phyloP scores from a whole-genome alignment of 2,113 vertebrate species.

The Vicugna pacos region DNA sequence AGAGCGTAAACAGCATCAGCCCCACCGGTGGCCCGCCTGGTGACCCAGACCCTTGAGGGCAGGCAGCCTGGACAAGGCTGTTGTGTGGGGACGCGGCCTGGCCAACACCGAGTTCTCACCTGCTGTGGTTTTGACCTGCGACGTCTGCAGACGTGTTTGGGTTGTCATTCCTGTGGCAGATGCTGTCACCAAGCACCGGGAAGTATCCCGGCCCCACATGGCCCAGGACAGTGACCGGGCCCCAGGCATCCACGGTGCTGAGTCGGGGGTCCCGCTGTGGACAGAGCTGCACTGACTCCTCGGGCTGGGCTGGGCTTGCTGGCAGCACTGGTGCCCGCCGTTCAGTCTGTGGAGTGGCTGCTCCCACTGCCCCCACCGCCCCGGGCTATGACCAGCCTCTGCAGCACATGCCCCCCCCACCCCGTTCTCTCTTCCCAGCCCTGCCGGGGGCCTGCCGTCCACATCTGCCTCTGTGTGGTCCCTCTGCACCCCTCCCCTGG shows the following conservation, averaged over 20 bases:
- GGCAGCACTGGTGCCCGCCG: rapidly evolving
- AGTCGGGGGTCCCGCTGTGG: background rate
- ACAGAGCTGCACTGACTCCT: background rate
- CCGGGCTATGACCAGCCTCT: background rate
- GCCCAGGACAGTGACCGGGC: background rate
- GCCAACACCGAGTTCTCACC: no score
- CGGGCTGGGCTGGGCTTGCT: rapidly evolving
- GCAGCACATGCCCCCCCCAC: rapidly evolving
- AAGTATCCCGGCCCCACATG: rapidly evolving
- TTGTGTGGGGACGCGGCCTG: rapidly evolving
- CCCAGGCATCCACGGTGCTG: background rate
- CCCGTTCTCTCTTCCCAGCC: no score
- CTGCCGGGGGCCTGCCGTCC: rapidly evolving
- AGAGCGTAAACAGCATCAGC: rapidly evolving
- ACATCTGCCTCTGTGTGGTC: rapidly evolving
- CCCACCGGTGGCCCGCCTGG: rapidly evolving
- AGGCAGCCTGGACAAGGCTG: rapidly evolving
- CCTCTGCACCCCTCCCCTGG: rapidly evolving
- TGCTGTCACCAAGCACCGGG: rapidly evolving
- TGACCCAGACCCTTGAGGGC: rapidly evolving
- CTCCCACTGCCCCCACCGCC: no score
- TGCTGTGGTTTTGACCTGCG: background rate
- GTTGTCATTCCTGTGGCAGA: rapidly evolving
- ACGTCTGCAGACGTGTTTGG: background rate
- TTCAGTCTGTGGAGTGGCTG: background rate